Conservation (phyloP, 2,113 vertebrate genomes). For the Willisornis vidua region DNA sequence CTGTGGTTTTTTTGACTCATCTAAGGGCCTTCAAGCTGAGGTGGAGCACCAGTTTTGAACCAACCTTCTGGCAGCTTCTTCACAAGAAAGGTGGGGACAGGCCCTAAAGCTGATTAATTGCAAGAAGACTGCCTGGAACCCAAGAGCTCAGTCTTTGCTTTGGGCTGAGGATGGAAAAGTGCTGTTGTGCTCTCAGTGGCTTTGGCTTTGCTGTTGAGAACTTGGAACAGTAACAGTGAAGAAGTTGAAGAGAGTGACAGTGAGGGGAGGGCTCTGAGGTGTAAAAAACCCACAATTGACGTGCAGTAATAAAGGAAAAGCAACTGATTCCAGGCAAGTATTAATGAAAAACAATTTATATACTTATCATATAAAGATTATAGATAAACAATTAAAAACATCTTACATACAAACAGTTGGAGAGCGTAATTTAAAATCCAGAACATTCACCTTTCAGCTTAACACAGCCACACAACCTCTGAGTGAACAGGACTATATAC, state of each 20-base stretch:
- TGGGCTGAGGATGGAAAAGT: neutral
- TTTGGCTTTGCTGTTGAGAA: neutral
- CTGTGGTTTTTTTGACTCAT: neutral
- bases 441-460: neutral
- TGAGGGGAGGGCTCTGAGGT: neutral
- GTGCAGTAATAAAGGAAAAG: neutral
- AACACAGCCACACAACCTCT: neutral
- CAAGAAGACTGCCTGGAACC: neutral
- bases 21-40: neutral
- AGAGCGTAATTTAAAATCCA: neutral
- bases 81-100: neutral
- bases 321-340: neutral
- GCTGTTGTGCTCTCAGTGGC: neutral
- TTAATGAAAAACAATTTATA: slow-evolving; percentile 41
- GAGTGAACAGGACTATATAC: neutral
- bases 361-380: slow-evolving; percentile 35
- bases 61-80: neutral
- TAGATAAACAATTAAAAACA: slow-evolving; percentile 24
- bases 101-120: neutral
- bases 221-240: neutral
- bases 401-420: neutral
- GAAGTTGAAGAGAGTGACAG: neutral
- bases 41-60: neutral
- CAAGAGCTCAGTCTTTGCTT: neutral
- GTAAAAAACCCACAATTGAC: too few species aligned